Evolutionary conservation across 2,888 invertebrate species (phyloP).

Genomic region (Andrena bucephala): DNA sequence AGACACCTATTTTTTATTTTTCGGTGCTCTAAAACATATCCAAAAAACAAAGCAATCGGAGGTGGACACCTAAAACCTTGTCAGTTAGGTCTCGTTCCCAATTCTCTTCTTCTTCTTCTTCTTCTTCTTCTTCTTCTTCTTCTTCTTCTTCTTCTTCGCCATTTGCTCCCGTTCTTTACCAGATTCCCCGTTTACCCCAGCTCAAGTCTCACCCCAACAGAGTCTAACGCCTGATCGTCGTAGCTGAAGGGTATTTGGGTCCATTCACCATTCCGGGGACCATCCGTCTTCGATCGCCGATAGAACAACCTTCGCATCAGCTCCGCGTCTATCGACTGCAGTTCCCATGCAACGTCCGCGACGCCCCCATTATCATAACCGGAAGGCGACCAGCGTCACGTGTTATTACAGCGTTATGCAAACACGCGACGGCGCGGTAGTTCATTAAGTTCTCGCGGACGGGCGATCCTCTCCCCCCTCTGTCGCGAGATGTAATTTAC

Average conservation of each 20-base stretch:
- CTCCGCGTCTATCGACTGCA: constrained; percentile 18
- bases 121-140: too few relatives aligned
- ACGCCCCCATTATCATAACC: constrained; percentile 52
- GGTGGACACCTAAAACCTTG: too few relatives aligned
- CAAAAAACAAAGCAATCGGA: too few relatives aligned
- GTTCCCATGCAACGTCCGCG: constrained; percentile 2
- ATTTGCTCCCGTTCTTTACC: too few relatives aligned
- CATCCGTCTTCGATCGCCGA: background rate
- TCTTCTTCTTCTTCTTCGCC: too few relatives aligned
- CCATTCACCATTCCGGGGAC: constrained; percentile 16
- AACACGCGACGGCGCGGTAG: constrained; percentile 30
- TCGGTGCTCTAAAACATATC: too few relatives aligned
- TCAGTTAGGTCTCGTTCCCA: too few relatives aligned
- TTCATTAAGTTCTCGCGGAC: constrained; percentile 46
- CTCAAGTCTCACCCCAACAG: background rate
- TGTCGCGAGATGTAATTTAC: constrained; percentile 72
- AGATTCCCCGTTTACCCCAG: background rate
- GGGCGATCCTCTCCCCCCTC: constrained; percentile 1
- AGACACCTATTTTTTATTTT: too few relatives aligned
- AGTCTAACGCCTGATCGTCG: constrained; percentile 10
- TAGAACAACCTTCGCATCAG: constrained; percentile 12
- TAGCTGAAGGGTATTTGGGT: background rate
- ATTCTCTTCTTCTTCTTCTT: too few relatives aligned
- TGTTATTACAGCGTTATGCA: constrained; percentile 55
- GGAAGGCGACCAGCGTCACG: constrained; percentile 45